phyloP scores from a whole-genome alignment of 1,140 invertebrate species.

The Harpegnathos saltator region DNA sequence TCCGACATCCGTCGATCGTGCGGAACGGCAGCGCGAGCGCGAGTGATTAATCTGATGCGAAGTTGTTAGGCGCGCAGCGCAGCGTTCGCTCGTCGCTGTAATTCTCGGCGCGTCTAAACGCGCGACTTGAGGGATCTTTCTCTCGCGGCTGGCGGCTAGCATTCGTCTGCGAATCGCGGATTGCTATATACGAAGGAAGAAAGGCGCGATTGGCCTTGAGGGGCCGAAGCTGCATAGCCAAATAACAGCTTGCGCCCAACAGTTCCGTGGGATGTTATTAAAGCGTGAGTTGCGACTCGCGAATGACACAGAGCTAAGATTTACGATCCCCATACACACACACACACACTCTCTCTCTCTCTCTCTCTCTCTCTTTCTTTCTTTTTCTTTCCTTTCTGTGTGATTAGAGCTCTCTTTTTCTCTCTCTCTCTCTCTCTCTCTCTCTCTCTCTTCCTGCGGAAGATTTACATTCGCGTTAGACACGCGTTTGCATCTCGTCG shows the following conservation, averaged over 20 bases:
- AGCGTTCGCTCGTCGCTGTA: conserved; percentile 10
- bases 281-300: conserved; percentile 81
- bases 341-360: conserved; percentile 65
- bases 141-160: conserved; percentile 31
- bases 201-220: conserved; percentile 64
- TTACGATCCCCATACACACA: too few species aligned
- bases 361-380: conserved; percentile 76
- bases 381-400: conserved; percentile 73
- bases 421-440: conserved; percentile 68
- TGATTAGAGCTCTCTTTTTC: conserved; percentile 80
- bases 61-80: conserved; percentile 1
- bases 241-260: conserved; percentile 81
- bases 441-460: conserved; percentile 73
- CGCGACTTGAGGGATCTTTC: conserved; percentile 46
- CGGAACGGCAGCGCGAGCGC: not conserved
- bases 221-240: conserved; percentile 73
- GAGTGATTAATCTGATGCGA: conserved; percentile 29
- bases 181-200: conserved; percentile 52
- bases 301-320: conserved; percentile 81
- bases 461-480: conserved; percentile 66
- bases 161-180: conserved; percentile 22
- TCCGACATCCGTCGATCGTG: conserved; percentile 1
- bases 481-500: not conserved
- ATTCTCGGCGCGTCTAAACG: conserved; percentile 20
- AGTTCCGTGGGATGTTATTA: conserved; percentile 80